Base-by-base conservation (phyloP, 1,140 invertebrate genomes). In the Tetranychus cinnabarinus region DNA sequence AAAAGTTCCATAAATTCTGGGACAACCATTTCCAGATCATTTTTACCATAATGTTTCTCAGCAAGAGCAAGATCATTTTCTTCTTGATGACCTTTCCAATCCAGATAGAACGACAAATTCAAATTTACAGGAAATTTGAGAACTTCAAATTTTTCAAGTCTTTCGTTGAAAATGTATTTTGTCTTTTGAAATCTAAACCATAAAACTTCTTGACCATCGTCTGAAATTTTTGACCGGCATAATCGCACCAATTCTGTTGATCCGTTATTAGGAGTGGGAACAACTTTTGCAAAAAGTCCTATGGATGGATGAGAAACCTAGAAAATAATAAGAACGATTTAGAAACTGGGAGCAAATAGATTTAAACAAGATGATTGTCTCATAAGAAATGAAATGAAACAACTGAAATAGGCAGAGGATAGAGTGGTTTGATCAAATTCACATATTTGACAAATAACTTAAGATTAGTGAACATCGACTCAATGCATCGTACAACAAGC, bases 161-260 rank as follows among this genome's bases (percentile, higher is more conserved):
- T 73, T 45, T 64, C 73, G 70, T 88, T 80, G 81, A 87, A 97
- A 59, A 88, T 71, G 74, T 95, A 97, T 73, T 95, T 95, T 1
- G 86, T 88, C 72, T 97, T 95, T 82, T 97, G 92, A 73, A 96
- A 97, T 59, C 83, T 80, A 71, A 97, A 89, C 84, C 85, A 93
- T 50, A 77, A 65, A 15, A 67, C 56, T 34, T 64, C 63, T 10
- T 8, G 1, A 35, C n/a, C 13, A 23, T 65, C 64, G n/a, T 67
- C 46, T 61, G 50, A 64, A 64, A 76, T 73, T 65, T 71, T 72
- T 52, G 70, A 66, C 63, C 70, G 69, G 64, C 83, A 77, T n/a
- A 98, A 74, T 63, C 74, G 78, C 3, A 98, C 88, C 60, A 98
- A 75, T 75, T 98, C 93, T 37, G 90, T 81, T 67, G 84, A 91